Percentiles rank a stretch among this genome's conserved stretches.
Conservation (phyloP, 2,888 invertebrate species). For the Dolichomitus sp. region DNA sequence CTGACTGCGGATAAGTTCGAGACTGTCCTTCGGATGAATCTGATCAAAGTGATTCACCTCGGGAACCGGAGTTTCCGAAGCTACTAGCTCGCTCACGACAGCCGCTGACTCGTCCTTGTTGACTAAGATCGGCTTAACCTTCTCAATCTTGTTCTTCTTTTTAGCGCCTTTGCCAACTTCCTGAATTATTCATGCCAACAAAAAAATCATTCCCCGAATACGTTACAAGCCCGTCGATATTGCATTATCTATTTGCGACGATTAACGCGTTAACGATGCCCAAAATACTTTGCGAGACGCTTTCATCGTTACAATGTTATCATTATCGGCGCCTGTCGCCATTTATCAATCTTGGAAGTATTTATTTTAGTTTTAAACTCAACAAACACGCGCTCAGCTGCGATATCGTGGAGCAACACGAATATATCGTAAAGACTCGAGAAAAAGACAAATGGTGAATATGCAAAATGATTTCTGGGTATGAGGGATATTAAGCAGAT, state of each 20-base stretch:
- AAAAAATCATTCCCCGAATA: slow-evolving; percentile 78
- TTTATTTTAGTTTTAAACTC: neutral
- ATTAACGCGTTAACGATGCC: slow-evolving; percentile 15
- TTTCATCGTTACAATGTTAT: slow-evolving; percentile 18
- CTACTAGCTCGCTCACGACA: slow-evolving; percentile 81
- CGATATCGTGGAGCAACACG: slow-evolving; percentile 11
- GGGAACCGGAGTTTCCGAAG: slow-evolving; percentile 84
- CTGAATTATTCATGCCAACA: slow-evolving; percentile 74
- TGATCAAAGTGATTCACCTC: slow-evolving; percentile 92
- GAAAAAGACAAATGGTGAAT: slow-evolving; percentile 18
- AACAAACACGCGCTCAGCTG: slow-evolving; percentile 9
- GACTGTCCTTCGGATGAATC: slow-evolving; percentile 94
- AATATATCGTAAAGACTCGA: neutral
- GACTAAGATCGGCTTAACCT: slow-evolving; percentile 91
- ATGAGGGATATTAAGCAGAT: slow-evolving; percentile 39
- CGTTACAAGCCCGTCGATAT: slow-evolving; percentile 16
- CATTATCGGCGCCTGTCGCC: neutral
- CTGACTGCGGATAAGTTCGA: slow-evolving; percentile 87
- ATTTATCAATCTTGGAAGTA: slow-evolving; percentile 14
- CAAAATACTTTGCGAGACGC: slow-evolving; percentile 26
- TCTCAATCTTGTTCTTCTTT: slow-evolving; percentile 91
- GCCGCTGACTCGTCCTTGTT: slow-evolving; percentile 91
- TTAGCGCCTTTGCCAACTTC: slow-evolving; percentile 87
- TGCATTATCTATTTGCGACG: slow-evolving; percentile 9
- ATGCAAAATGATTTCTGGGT: slow-evolving; percentile 9